phyloP scores from a whole-genome alignment of 2,113 vertebrate species.

The Oriolus oriolus region DNA sequence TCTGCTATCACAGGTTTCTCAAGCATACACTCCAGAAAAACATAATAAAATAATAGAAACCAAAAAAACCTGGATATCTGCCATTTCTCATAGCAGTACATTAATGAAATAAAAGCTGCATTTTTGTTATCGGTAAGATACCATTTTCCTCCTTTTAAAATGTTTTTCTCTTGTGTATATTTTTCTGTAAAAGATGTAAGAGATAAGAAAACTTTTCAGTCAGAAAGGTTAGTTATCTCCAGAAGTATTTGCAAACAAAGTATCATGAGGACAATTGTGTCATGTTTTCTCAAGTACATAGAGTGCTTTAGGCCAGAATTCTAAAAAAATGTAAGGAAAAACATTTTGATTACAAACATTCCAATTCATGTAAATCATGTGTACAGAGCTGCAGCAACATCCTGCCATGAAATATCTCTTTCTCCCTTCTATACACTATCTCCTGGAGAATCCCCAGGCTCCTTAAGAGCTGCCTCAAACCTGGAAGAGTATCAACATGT shows the following conservation, averaged over 20 bases:
- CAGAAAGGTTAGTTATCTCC: not conserved
- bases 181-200: not conserved
- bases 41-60: not conserved
- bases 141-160: not conserved
- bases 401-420: not conserved
- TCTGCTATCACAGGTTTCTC: not conserved
- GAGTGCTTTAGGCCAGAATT: not conserved
- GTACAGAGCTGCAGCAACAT: not conserved
- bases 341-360: not conserved
- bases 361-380: not conserved
- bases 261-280: not conserved
- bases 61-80: not conserved
- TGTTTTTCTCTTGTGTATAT: not conserved
- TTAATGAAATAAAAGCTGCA: not conserved
- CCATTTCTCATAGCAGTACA: not conserved
- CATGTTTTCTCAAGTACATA: not conserved
- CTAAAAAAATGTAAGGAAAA: not conserved
- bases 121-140: not conserved
- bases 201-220: not conserved
- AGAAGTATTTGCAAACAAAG: not conserved
- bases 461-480: not conserved
- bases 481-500: not conserved
- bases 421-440: not conserved
- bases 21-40: not conserved
- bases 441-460: not conserved